A percentile compares a stretch with the other conserved stretches of the same genome.
These are phyloP conservation scores for Drosophila kikkawai DNA, from an alignment of 1,140 invertebrate species.

Conservation along the genomic window DNA sequence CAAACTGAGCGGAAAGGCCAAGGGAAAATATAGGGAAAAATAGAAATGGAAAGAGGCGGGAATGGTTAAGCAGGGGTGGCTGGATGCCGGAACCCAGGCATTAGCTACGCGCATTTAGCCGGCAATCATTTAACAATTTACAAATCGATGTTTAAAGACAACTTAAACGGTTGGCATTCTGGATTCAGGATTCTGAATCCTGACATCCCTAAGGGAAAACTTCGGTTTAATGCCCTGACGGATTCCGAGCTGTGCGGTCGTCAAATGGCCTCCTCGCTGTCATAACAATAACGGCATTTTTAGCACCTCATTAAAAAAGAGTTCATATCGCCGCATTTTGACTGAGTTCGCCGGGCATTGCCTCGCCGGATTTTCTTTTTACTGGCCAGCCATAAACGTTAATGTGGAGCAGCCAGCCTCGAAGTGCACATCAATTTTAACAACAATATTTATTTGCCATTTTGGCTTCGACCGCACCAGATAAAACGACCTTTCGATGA, in stretches of 20 bases:
- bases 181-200: conserved; percentile 3
- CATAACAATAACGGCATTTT: conserved; percentile 83
- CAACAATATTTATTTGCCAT: conserved; percentile 77
- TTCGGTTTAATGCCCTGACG: conserved; percentile 67
- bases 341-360: conserved; percentile 54
- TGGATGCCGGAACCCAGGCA: conserved; percentile 33
- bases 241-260: conserved; percentile 43
- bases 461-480: conserved; percentile 44
- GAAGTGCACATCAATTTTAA: conserved; percentile 78
- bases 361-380: conserved; percentile 35
- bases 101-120: conserved; percentile 79
- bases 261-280: conserved; percentile 73
- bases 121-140: conserved; percentile 83
- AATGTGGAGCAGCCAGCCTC: conserved; percentile 44
- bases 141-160: conserved; percentile 82
- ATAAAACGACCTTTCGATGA: conserved; percentile 46
- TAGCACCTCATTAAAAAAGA: conserved; percentile 84
- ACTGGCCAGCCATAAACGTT: conserved; percentile 59
- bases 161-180: conserved; percentile 39
- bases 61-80: conserved; percentile 23
- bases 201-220: conserved; percentile 23
- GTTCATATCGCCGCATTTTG: conserved; percentile 75
- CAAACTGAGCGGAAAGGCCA: conserved; percentile 33
- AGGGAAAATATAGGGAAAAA: conserved; percentile 8
- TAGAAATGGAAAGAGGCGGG: conserved; percentile 1